Conservation (phyloP, 2,888 invertebrate genomes). For the Octodonta nipae region DNA sequence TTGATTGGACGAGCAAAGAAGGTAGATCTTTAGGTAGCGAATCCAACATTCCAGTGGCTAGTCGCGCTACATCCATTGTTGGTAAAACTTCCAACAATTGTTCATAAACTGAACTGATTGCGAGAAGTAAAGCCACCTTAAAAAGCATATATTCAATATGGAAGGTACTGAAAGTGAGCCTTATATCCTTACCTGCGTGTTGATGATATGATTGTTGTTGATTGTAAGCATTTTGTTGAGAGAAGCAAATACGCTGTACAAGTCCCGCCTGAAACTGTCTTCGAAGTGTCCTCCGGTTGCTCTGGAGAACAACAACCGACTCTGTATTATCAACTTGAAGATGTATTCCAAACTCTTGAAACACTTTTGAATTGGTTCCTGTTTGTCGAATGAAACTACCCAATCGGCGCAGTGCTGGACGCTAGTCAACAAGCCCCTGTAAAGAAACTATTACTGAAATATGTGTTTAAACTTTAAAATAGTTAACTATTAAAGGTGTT, state of each 20-base stretch:
- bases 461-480: too few relatives aligned
- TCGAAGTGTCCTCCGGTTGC: slow-evolving; percentile 82
- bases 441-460: slow-evolving; percentile 7
- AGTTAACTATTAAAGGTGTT: too few relatives aligned
- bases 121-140: slow-evolving; percentile 66
- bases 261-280: slow-evolving; percentile 70
- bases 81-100: slow-evolving; percentile 64
- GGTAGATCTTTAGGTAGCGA: slow-evolving; percentile 56
- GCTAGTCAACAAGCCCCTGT: slow-evolving; percentile 70
- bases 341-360: slow-evolving; percentile 83
- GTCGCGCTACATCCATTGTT: slow-evolving; percentile 62
- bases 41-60: slow-evolving; percentile 70
- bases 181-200: slow-evolving; percentile 49
- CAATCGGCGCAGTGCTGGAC: slow-evolving; percentile 82
- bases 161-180: too few relatives aligned
- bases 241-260: slow-evolving; percentile 66
- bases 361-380: slow-evolving; percentile 80
- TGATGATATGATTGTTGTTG: slow-evolving; percentile 59
- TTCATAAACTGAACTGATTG: slow-evolving; percentile 71
- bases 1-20: slow-evolving; percentile 57
- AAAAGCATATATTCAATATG: neutral
- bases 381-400: slow-evolving; percentile 72
- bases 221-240: slow-evolving; percentile 63
- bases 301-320: slow-evolving; percentile 66
- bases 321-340: slow-evolving; percentile 84